Base-by-base conservation (phyloP, 1,140 invertebrate species). In the Sinonovacula constricta region DNA sequence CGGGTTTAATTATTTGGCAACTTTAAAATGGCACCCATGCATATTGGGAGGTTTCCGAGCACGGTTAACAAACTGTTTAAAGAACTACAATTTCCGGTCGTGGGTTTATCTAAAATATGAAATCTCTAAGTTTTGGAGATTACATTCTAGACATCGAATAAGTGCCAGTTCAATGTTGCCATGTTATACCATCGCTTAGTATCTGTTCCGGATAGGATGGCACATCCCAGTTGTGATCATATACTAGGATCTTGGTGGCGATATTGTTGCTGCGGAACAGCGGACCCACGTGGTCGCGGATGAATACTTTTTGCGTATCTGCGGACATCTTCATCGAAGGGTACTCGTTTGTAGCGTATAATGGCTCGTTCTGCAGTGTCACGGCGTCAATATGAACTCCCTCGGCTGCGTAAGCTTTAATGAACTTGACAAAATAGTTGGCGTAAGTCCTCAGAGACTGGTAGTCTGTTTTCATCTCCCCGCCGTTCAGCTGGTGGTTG, bases 331-430 rank as follows among this genome's bases (percentile, higher is more conserved):
- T 57, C 57, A 79, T 75, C 5, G 74, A 71, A 26, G 84, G 84
- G 31, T 85, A 83, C 15, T 62, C 62, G 14, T 72, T 56, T 2
- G 54, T 56, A 5, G 63, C 34, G 4, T 77, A 70, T n/a, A 71
- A 30, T 12, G 84, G 84, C 39, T 85, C 84, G 33, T 85, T 85
- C 56, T 85, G 84, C n/a, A 83, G 39, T 7, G 80, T 80, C 5
- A 85, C 70, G 2, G 72, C 54, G 14, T 80, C 59, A 15, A 83
- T 85, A 10, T 45, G 26, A 31, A 85, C 80, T 12, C 82, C 82
- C 56, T 81, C 84, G 0, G 22, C 45, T 67, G 63, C 36, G 30
- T 82, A 83, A 14, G 54, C 82, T 59, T 85, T 65, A 26, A 85
- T 70, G 36, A 83, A 85, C 22, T 81, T 81, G 0, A 83, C 70